phyloP scores from a whole-genome alignment of 2,888 invertebrate species.

The Copidosoma aretas region DNA sequence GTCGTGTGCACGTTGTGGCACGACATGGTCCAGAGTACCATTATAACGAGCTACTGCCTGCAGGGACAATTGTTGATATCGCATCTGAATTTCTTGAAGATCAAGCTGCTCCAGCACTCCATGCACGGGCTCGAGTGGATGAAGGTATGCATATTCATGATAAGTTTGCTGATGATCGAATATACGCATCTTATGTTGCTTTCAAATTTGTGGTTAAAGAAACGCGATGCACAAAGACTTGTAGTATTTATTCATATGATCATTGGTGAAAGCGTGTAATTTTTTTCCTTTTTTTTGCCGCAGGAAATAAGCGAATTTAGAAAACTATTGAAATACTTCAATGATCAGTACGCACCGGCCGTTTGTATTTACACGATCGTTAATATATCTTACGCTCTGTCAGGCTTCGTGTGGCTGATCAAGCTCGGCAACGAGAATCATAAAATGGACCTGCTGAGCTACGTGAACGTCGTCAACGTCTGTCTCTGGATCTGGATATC shows the following conservation, averaged over 20 bases:
- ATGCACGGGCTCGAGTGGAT: slow-evolving; percentile 80
- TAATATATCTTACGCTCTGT: slow-evolving; percentile 75
- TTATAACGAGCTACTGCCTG: slow-evolving; percentile 81
- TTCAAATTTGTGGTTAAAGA: too few species aligned
- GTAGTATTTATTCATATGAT: not conserved
- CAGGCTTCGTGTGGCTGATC: slow-evolving; percentile 74
- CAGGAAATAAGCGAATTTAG: slow-evolving; percentile 82
- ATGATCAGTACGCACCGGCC: slow-evolving; percentile 77
- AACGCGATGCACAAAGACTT: not conserved
- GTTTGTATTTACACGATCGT: slow-evolving; percentile 80
- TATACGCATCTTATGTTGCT: too few species aligned
- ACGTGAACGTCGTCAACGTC: slow-evolving; percentile 69
- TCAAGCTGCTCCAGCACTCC: slow-evolving; percentile 75
- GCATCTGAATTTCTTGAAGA: slow-evolving; percentile 75
- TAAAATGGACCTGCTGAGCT: slow-evolving; percentile 67
- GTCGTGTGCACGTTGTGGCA: slow-evolving; percentile 76
- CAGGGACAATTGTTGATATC: slow-evolving; percentile 80
- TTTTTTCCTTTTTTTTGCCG: slow-evolving; percentile 42
- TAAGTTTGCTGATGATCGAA: too few species aligned
- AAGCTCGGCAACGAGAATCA: slow-evolving; percentile 68
- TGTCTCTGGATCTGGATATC: slow-evolving; percentile 72
- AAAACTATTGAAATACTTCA: slow-evolving; percentile 78
- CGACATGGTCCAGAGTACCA: slow-evolving; percentile 82
- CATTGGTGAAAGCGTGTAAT: not conserved
- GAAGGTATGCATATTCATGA: slow-evolving; percentile 65